Percentiles rank a stretch among this genome's conserved stretches.
phyloP scores from a whole-genome alignment of 2,888 invertebrate genomes.

The Leucophenga maculata region DNA sequence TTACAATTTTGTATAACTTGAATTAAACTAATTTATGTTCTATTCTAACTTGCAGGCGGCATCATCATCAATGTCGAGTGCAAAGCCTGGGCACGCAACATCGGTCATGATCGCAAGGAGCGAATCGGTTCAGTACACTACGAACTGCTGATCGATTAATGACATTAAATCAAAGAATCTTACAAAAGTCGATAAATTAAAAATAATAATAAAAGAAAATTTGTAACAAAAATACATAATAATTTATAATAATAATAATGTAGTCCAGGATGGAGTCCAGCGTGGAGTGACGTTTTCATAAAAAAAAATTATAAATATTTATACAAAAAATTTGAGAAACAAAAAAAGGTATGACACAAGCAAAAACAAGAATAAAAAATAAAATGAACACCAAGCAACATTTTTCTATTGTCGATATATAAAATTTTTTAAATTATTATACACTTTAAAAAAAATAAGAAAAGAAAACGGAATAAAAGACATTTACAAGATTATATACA shows the following conservation, averaged over 20 bases:
- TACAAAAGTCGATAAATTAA: conserved; percentile 12
- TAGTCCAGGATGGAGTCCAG: conserved; percentile 26
- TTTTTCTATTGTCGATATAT: conserved; percentile 26
- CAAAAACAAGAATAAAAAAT: background rate
- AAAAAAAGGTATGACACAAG: background rate
- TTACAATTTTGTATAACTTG: background rate
- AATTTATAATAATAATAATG: background rate
- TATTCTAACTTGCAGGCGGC: conserved; percentile 70
- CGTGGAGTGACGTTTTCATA: conserved; percentile 20
- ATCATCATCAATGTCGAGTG: conserved; percentile 79
- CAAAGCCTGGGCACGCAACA: conserved; percentile 81
- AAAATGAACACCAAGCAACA: conserved; percentile 21
- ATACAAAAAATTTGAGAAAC: background rate
- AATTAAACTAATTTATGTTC: background rate
- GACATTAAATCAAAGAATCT: conserved; percentile 25
- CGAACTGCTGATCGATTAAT: conserved; percentile 78
- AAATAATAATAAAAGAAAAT: conserved; percentile 5
- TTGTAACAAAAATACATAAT: background rate
- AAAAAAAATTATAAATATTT: background rate
- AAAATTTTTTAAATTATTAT: conserved; percentile 26
- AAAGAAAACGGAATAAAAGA: background rate
- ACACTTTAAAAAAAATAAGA: conserved; percentile 21
- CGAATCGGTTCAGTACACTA: conserved; percentile 82
- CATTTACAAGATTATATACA: conserved; percentile 19
- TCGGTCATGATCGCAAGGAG: conserved; percentile 79